Conservation (phyloP, 2,113 vertebrate genomes). For the Acrocephalus arundinaceus region DNA sequence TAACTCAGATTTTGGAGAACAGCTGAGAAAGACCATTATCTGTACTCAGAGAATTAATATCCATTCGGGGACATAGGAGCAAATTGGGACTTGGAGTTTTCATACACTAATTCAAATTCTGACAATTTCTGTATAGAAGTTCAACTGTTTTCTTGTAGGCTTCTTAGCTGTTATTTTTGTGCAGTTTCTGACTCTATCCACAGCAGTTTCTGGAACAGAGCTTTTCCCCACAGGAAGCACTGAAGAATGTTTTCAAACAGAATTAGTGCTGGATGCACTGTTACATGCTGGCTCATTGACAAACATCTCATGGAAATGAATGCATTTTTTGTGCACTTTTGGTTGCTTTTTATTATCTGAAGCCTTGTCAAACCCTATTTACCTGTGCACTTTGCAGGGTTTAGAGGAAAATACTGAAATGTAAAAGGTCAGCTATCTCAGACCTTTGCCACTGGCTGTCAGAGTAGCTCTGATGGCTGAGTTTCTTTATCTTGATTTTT, state of each 20-base stretch:
- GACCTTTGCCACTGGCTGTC: not conserved
- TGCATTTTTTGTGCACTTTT: not conserved
- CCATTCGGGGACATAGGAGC: rapidly evolving
- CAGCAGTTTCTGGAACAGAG: not conserved
- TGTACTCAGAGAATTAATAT: not conserved
- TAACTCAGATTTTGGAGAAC: not conserved
- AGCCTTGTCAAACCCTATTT: not conserved
- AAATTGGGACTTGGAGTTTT: not conserved
- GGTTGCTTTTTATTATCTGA: not conserved
- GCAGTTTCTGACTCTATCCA: not conserved
- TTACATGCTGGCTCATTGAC: not conserved
- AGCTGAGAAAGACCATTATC: not conserved
- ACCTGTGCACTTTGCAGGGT: not conserved
- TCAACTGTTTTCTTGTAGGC: not conserved
- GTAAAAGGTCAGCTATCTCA: not conserved
- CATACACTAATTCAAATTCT: not conserved
- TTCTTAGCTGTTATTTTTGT: not conserved
- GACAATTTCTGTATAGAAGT: not conserved
- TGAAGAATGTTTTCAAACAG: not conserved
- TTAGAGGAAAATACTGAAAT: not conserved
- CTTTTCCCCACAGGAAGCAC: not conserved
- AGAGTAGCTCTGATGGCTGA: not conserved
- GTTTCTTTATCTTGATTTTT: not conserved
- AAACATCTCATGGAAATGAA: not conserved
- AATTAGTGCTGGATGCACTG: not conserved